Percentiles rank a stretch among this genome's conserved stretches.
phyloP scores from a whole-genome alignment of 2,888 invertebrate species.

The Gymnocheta viridis region DNA sequence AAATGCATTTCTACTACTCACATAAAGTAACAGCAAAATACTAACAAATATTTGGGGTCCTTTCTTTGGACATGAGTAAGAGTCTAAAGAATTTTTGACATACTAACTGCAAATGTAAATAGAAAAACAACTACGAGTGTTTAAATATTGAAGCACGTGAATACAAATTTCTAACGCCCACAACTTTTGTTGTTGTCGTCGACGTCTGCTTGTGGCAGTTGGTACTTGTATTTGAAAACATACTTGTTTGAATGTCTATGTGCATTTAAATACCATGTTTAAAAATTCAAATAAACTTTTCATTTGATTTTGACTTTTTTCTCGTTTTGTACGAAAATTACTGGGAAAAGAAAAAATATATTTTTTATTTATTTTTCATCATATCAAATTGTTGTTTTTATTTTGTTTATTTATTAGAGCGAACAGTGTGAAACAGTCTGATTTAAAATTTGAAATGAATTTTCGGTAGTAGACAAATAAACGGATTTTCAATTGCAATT shows the following conservation, averaged over 20 bases:
- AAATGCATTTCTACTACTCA: not conserved
- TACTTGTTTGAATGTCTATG: not conserved
- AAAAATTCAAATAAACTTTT: constrained; percentile 48
- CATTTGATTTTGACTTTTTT: constrained; percentile 31
- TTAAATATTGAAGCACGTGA: constrained; percentile 57
- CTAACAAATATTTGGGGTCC: not conserved
- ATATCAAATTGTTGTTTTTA: constrained; percentile 38
- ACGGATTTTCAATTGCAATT: constrained; percentile 68
- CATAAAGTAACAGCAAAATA: not conserved
- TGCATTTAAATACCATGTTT: constrained; percentile 25
- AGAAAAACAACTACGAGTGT: constrained; percentile 7
- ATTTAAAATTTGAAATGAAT: constrained; percentile 51
- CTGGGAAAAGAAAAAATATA: constrained; percentile 11
- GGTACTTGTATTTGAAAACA: constrained; percentile 23
- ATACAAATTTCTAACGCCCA: constrained; percentile 59
- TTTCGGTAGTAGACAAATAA: constrained; percentile 58
- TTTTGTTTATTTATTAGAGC: constrained; percentile 38
- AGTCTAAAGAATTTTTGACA: constrained; percentile 17
- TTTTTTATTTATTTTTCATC: constrained; percentile 23
- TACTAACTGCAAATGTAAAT: constrained; percentile 33
- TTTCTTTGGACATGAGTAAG: not conserved
- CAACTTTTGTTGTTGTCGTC: constrained; percentile 23
- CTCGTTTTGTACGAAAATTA: constrained; percentile 24
- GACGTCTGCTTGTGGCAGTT: constrained; percentile 64
- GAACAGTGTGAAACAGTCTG: not conserved